Base-by-base conservation (phyloP, 2,888 invertebrate species). In the Lissonota sp. region DNA sequence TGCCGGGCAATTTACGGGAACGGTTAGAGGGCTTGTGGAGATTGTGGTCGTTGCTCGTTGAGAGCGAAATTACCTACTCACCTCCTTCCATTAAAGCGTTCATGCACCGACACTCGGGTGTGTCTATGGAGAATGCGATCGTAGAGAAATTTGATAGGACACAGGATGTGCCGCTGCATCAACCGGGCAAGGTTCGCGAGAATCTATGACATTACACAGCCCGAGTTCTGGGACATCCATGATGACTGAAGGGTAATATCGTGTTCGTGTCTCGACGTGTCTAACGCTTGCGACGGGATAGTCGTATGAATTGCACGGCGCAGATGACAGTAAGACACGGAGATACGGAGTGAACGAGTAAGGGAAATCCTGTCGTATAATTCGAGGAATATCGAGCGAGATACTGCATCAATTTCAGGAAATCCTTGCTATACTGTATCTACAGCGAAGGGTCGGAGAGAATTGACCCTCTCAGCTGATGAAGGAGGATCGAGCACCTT, bases 21-120 rank as follows among this genome's bases (percentile, higher is more conserved):
- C 60, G 51, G 26, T 60, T 67, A 60, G 67, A 75, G 75, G 53
- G 62, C 67, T 69, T 75, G 60, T n/a, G 6, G 53, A 16, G 44
- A 75, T 67, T 60, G 67, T 42, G 75, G 75, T 75, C 44, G 66
- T 53, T 26, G 42, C 79, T 74, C 79, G 44, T 74, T 39, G 58
- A 49, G 53, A 70, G 51, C 58, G 63, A 62, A 79, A 79, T 79
- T 79, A 74, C 79, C 74, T 70, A 70, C 74, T 79, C 63, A 44
- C 51, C 63, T 44, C 64, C 64, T 10, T 26, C 42, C 26, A 26
- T 26, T 26, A 26, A 3, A 8, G 14, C 6, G 67, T 14, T 40
- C n/a, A 51, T 53, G 8, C 53, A 53, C 67, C 53, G 67, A 69
- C 42, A 58, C 60, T 10, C 51, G 12, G 44, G 42, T 6, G 5